A percentile compares a stretch with the other conserved stretches of the same genome.
Evolutionary conservation across 2,113 vertebrate genomes (phyloP).

Genomic region (Tachuris rubrigastra): DNA sequence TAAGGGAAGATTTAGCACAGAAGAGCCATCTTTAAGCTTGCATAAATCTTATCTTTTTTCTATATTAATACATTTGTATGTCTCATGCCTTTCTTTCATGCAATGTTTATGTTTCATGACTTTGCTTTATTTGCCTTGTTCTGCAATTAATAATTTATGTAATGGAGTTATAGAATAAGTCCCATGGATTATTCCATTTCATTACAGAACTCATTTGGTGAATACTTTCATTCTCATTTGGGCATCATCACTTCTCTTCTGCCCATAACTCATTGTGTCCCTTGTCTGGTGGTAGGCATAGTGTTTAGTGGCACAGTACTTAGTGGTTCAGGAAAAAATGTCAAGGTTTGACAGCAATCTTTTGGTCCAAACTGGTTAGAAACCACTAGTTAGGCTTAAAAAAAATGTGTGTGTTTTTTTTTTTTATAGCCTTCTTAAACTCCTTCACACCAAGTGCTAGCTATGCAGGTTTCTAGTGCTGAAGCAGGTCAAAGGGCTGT

Average conservation of each 20-base stretch:
- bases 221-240: neutral
- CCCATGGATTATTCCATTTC: neutral
- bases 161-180: neutral
- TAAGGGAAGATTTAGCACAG: neutral
- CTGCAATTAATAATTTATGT: neutral
- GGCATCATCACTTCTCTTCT: neutral
- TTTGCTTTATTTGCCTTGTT: neutral
- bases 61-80: neutral
- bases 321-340: neutral
- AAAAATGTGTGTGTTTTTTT: neutral
- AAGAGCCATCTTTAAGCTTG: neutral
- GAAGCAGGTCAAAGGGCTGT: slow-evolving; percentile 22
- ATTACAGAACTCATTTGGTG: neutral
- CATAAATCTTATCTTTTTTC: neutral
- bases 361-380: neutral
- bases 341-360: neutral
- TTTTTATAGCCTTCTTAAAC: neutral
- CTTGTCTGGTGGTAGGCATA: neutral
- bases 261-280: neutral
- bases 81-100: neutral
- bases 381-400: neutral
- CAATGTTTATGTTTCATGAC: neutral
- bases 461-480: neutral
- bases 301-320: neutral
- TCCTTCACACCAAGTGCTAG: neutral